Percentiles rank a stretch among this genome's conserved stretches.
Evolutionary conservation across 2,797 vertebrate genomes (phyloP).

Genomic region (Chloroceryle amazona): DNA sequence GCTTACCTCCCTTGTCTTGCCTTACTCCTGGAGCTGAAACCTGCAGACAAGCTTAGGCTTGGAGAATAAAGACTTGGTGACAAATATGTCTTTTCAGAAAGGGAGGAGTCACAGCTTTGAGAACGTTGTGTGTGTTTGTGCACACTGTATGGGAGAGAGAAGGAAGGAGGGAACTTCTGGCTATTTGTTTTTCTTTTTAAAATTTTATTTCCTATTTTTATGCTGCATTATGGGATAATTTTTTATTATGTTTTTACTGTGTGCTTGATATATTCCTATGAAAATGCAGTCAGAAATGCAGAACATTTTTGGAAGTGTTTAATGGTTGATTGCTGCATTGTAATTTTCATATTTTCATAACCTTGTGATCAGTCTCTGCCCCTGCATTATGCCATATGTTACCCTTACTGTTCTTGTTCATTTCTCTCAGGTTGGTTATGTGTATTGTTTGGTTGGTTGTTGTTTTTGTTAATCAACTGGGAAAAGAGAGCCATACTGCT

Average conservation of each 20-base stretch:
- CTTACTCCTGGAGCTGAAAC: not conserved
- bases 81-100: not conserved
- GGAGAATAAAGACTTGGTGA: not conserved
- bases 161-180: not conserved
- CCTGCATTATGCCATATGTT: not conserved
- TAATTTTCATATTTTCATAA: not conserved
- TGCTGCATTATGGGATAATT: not conserved
- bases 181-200: accelerated
- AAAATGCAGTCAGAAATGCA: not conserved
- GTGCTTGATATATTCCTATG: accelerated
- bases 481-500: not conserved
- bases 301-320: not conserved
- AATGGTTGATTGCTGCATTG: not conserved
- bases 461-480: not conserved
- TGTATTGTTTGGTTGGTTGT: too few species aligned
- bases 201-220: not conserved
- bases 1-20: not conserved
- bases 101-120: not conserved
- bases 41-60: not conserved
- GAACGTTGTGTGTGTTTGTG: too few species aligned
- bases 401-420: not conserved
- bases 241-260: not conserved
- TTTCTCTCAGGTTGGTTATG: not conserved
- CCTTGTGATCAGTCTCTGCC: not conserved
- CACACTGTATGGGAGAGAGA: accelerated